These are phyloP conservation scores for Theropithecus gelada DNA, from an alignment of 2,113 vertebrate species.

Conservation along the genomic window DNA sequence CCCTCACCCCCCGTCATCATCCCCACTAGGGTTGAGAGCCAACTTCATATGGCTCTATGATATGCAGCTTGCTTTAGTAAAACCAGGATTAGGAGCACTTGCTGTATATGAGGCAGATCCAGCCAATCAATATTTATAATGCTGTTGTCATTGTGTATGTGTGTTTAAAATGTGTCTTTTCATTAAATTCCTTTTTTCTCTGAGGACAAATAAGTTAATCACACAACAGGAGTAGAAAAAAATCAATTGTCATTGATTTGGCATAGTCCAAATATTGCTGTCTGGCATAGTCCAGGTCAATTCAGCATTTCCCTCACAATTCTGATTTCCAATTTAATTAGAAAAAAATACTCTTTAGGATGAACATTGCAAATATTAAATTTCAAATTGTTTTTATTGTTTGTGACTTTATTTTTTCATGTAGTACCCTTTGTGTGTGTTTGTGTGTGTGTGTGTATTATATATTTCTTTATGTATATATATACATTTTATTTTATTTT, in stretches of 20 bases:
- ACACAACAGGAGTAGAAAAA: not conserved
- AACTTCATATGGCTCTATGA: not conserved
- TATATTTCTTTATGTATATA: not conserved
- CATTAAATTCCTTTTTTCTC: constrained; percentile 31
- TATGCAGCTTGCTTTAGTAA: not conserved
- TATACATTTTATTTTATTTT: not conserved
- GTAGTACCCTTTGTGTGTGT: not conserved
- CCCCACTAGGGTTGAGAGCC: not conserved
- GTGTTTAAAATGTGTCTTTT: not conserved
- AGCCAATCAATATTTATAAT: not conserved
- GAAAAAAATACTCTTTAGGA: not conserved
- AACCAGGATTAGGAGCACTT: not conserved
- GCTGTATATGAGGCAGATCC: not conserved
- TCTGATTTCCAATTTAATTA: constrained; percentile 28
- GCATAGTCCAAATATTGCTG: too few species aligned
- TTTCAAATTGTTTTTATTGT: not conserved
- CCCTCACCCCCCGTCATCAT: too few species aligned
- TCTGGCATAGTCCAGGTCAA: not conserved
- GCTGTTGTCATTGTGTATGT: not conserved
- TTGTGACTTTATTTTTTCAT: not conserved
- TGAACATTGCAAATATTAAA: not conserved
- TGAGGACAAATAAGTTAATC: constrained; percentile 35
- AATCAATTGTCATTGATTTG: not conserved
- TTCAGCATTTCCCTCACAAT: not conserved
- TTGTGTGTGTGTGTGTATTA: not conserved